These are phyloP conservation scores for Gryon sp. DNA, from an alignment of 1,140 invertebrate genomes.

Conservation along the genomic window DNA sequence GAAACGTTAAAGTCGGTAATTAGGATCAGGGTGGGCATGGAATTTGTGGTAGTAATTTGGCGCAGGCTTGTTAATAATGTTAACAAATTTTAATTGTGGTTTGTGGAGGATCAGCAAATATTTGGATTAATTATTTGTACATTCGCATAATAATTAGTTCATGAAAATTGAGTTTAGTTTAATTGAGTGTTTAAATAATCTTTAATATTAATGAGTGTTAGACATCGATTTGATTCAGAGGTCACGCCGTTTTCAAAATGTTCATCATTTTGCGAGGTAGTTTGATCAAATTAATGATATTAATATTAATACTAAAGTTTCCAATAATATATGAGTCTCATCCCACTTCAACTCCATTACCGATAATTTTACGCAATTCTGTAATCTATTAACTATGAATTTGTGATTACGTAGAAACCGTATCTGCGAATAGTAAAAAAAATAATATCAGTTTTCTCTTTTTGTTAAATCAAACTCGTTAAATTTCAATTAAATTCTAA, in stretches of 20 bases:
- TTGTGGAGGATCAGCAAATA: slow-evolving; percentile 36
- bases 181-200: slow-evolving; percentile 52
- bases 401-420: too few species aligned
- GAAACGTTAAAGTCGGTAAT: slow-evolving; percentile 13
- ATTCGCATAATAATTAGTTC: slow-evolving; percentile 21
- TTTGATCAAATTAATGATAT: slow-evolving; percentile 35
- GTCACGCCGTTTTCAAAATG: slow-evolving; percentile 1
- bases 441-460: too few species aligned
- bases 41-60: slow-evolving; percentile 34
- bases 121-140: slow-evolving; percentile 47
- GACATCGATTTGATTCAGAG: slow-evolving; percentile 19
- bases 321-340: too few species aligned
- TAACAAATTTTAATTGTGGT: slow-evolving; percentile 51
- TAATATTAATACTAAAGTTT: slow-evolving; percentile 9
- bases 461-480: too few species aligned
- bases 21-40: background rate
- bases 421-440: too few species aligned
- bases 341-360: too few species aligned
- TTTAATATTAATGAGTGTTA: slow-evolving; percentile 51
- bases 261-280: slow-evolving; percentile 12
- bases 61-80: slow-evolving; percentile 48
- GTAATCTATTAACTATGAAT: too few species aligned
- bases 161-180: slow-evolving; percentile 33
- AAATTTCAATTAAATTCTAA: too few species aligned
- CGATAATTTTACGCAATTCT: too few species aligned